phyloP scores from a whole-genome alignment of 2,113 vertebrate genomes.

The Oreochromis spilurus region DNA sequence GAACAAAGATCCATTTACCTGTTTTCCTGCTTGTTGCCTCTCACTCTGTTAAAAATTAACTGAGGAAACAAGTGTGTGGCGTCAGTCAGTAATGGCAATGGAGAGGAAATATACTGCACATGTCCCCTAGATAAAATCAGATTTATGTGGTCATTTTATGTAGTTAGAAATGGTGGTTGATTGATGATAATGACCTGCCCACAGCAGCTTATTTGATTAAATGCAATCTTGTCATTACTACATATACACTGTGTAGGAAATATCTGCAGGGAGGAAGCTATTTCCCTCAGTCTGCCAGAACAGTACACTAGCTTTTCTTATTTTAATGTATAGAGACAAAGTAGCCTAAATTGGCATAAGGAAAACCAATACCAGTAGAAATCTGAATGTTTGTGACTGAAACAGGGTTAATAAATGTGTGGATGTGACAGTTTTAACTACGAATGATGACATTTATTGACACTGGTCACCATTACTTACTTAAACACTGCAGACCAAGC shows the following conservation, averaged over 20 bases:
- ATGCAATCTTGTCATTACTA: background rate
- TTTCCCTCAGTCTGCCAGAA: background rate
- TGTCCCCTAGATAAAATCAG: background rate
- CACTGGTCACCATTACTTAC: background rate
- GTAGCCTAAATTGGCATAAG: background rate
- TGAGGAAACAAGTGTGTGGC: background rate
- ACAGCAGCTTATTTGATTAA: background rate
- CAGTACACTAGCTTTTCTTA: background rate
- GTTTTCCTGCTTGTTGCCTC: background rate
- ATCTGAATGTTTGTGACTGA: background rate
- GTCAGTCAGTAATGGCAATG: background rate
- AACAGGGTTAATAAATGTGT: background rate
- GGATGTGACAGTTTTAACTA: background rate
- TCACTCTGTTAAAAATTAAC: background rate
- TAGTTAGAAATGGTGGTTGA: background rate
- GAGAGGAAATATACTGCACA: background rate
- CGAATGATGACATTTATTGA: background rate
- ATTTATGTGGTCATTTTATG: background rate
- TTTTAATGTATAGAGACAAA: background rate
- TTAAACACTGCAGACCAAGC: background rate
- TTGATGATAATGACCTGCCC: background rate
- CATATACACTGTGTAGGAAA: background rate
- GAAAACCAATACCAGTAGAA: background rate
- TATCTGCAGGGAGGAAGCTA: background rate
- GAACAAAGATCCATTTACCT: background rate